These are phyloP conservation scores for Danaus chrysippus DNA, from an alignment of 2,888 invertebrate species.

Conservation along the genomic window DNA sequence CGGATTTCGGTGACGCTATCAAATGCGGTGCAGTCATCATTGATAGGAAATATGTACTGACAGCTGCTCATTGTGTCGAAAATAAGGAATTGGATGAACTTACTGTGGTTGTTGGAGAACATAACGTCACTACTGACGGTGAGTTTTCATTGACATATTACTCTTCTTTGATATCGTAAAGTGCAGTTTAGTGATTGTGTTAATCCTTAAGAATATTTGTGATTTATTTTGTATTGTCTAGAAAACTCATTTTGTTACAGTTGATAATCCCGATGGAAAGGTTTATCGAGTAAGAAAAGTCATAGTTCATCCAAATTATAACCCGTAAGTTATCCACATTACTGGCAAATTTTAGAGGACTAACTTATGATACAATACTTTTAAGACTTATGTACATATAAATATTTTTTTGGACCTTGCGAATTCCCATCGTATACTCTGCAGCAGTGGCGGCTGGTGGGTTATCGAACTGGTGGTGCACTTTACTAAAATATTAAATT, in stretches of 20 bases:
- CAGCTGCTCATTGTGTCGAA: conserved; percentile 79
- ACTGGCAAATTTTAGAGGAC: too few relatives aligned
- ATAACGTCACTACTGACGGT: conserved; percentile 55
- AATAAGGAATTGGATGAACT: conserved; percentile 44
- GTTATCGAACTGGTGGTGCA: too few relatives aligned
- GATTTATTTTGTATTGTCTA: neutral
- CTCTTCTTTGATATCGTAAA: neutral
- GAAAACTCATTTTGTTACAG: conserved; percentile 48
- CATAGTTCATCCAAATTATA: conserved; percentile 66
- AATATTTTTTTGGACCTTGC: too few relatives aligned
- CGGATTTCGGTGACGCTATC: conserved; percentile 43
- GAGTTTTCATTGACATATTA: conserved; percentile 6
- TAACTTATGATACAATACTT: too few relatives aligned
- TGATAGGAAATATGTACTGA: conserved; percentile 56
- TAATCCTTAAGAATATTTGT: neutral
- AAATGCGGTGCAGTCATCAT: conserved; percentile 79
- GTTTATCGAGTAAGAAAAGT: conserved; percentile 51
- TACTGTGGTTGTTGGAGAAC: conserved; percentile 69
- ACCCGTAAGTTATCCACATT: conserved; percentile 37
- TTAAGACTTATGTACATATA: too few relatives aligned
- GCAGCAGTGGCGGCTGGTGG: too few relatives aligned
- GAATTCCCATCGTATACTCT: too few relatives aligned
- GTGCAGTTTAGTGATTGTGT: neutral
- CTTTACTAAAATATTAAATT: too few relatives aligned
- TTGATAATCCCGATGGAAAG: conserved; percentile 67